These are phyloP conservation scores for Phaedon cochleariae DNA, from an alignment of 2,888 invertebrate species.

Conservation along the genomic window DNA sequence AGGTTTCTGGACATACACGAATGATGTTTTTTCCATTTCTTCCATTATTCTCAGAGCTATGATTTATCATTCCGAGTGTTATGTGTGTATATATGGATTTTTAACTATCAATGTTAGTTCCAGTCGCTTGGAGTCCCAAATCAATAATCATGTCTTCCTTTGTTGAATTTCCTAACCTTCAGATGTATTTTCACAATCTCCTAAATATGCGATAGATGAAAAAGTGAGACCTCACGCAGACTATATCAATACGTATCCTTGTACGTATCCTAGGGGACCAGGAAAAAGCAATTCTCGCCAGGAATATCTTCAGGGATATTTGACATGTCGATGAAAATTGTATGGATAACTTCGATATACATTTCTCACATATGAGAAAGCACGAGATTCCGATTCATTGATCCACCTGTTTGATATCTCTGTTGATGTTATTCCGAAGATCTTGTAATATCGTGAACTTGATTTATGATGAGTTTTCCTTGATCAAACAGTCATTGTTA, in stretches of 20 bases:
- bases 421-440: background rate
- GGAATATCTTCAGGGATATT: conserved; percentile 22
- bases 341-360: conserved; percentile 28
- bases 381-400: conserved; percentile 3
- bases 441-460: background rate
- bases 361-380: background rate
- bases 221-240: too few species aligned
- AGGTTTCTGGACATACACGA: background rate
- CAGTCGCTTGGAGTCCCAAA: too few species aligned
- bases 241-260: background rate
- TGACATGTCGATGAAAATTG: conserved; percentile 26
- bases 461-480: background rate
- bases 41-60: background rate
- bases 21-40: background rate
- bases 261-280: background rate
- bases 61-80: too few species aligned
- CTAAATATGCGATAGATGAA: too few species aligned
- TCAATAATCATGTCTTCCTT: too few species aligned
- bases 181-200: too few species aligned
- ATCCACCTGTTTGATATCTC: background rate
- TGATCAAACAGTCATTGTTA: too few species aligned
- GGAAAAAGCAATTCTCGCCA: conserved; percentile 18
- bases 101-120: too few species aligned
- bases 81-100: too few species aligned
- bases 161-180: too few species aligned